A percentile compares a stretch with the other conserved stretches of the same genome.
Conservation (phyloP, 2,113 vertebrate species). For the Myrmecophaga tridactyla region DNA sequence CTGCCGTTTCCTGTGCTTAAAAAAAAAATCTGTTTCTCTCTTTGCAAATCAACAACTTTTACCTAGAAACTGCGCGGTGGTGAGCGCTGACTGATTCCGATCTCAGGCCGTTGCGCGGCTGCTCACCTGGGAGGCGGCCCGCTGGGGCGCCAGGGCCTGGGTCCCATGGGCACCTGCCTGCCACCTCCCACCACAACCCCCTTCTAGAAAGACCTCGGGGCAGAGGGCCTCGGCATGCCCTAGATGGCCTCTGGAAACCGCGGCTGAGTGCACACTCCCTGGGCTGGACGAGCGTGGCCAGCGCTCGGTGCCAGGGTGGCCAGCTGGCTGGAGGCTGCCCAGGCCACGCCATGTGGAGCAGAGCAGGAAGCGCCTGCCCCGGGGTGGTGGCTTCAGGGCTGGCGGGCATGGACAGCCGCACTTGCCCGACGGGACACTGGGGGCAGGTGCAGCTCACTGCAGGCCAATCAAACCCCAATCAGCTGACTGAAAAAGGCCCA, state of each 20-base stretch:
- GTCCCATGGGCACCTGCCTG: no score
- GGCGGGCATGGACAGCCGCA: fast-evolving
- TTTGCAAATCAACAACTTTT: conserved; percentile 89
- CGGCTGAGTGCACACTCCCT: background rate
- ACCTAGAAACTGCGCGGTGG: conserved; percentile 85
- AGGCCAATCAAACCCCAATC: no score
- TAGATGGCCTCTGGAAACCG: background rate
- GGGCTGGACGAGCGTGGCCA: background rate
- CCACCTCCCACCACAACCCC: background rate
- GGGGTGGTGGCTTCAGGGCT: no score
- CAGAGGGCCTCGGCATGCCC: background rate
- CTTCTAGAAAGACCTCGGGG: conserved; percentile 63
- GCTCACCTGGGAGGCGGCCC: conserved; percentile 79
- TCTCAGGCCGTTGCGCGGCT: conserved; percentile 79
- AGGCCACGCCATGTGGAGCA: no score
- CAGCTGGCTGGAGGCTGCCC: no score
- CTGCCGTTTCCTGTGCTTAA: conserved; percentile 84
- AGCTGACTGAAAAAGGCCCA: no score
- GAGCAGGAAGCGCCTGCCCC: no score
- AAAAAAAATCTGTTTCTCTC: conserved; percentile 88
- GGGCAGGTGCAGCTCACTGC: no score
- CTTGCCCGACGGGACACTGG: no score
- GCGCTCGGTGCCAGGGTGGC: no score
- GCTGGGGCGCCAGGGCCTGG: no score
- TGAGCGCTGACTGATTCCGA: conserved; percentile 79